A percentile compares a stretch with the other conserved stretches of the same genome.
Conservation (phyloP, 2,888 invertebrate species). For the Tenodera sinensis region DNA sequence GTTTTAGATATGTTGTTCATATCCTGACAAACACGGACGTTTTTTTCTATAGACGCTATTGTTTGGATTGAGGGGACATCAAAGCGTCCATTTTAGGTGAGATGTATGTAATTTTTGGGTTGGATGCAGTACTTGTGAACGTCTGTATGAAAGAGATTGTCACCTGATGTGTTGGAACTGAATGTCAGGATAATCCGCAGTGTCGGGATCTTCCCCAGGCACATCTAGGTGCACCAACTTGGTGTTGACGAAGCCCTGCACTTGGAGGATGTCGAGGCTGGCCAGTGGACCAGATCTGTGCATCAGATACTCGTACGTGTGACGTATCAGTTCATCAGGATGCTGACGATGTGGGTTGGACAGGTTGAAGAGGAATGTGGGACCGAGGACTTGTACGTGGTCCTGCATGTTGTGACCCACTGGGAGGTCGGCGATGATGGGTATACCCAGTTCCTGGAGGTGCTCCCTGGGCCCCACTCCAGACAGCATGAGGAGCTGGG, state of each 20-base stretch:
- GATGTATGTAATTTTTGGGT: no score
- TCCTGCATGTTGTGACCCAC: slow-evolving; percentile 67
- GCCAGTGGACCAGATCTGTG: slow-evolving; percentile 63
- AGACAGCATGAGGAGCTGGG: slow-evolving; percentile 89
- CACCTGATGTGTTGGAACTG: slow-evolving; percentile 68
- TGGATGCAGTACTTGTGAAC: no score
- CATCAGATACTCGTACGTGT: slow-evolving; percentile 73
- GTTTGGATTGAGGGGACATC: no score
- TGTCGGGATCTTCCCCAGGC: slow-evolving; percentile 54
- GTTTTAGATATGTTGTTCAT: no score
- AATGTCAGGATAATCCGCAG: slow-evolving; percentile 76
- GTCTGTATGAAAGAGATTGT: no score
- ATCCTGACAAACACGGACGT: no score
- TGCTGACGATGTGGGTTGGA: slow-evolving; percentile 56
- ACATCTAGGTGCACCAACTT: slow-evolving; percentile 55
- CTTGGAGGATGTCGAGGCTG: slow-evolving; percentile 41
- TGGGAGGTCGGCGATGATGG: slow-evolving; percentile 11
- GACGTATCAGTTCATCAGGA: slow-evolving; percentile 72
- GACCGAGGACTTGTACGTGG: slow-evolving; percentile 83
- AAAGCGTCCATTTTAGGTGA: no score
- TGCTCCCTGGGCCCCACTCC: slow-evolving; percentile 75
- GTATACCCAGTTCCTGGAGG: slow-evolving; percentile 16
- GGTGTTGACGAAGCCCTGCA: slow-evolving; percentile 73
- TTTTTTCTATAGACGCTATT: no score
- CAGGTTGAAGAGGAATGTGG: slow-evolving; percentile 75